Evolutionary conservation across 1,140 invertebrate species (phyloP).

Genomic region (Drosophila sproati): DNA sequence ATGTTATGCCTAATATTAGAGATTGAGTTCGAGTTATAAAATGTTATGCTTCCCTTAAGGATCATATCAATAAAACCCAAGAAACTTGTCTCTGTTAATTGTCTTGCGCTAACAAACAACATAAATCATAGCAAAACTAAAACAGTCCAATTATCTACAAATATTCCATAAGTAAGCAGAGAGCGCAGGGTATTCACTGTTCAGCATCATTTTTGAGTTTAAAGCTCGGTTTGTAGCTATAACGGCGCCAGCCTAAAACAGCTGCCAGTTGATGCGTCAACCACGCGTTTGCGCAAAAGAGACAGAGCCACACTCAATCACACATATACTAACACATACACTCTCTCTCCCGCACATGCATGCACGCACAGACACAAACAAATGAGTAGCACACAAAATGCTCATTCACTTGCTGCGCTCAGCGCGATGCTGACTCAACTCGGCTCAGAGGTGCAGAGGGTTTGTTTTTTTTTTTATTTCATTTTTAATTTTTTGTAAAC

Average conservation of each 20-base stretch:
- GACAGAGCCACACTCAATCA: conserved; percentile 44
- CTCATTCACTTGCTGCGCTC: conserved; percentile 55
- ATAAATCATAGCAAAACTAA: background rate
- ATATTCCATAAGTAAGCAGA: background rate
- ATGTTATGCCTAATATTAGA: too few species aligned
- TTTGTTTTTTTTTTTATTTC: conserved; percentile 43
- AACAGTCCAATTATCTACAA: too few species aligned
- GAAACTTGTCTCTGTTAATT: background rate
- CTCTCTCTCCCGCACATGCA: too few species aligned
- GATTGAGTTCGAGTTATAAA: too few species aligned
- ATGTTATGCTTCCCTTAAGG: too few species aligned
- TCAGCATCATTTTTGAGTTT: background rate
- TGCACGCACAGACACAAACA: conserved; percentile 19
- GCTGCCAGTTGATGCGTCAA: conserved; percentile 58
- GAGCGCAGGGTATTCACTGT: conserved; percentile 34
- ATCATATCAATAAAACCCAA: too few species aligned
- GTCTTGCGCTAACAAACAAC: background rate
- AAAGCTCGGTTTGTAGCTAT: conserved; percentile 68
- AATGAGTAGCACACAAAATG: conserved; percentile 26
- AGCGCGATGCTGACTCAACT: conserved; percentile 46
- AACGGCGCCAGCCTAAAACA: conserved; percentile 63
- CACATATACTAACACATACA: background rate
- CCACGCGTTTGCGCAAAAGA: conserved; percentile 74
- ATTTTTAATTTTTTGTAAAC: conserved; percentile 33
- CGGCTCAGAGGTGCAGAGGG: conserved; percentile 13